Evolutionary conservation across 2,113 vertebrate genomes (phyloP), one percentile per base, ranked within the genome.

Genomic region (Odobenus rosmarus): DNA sequence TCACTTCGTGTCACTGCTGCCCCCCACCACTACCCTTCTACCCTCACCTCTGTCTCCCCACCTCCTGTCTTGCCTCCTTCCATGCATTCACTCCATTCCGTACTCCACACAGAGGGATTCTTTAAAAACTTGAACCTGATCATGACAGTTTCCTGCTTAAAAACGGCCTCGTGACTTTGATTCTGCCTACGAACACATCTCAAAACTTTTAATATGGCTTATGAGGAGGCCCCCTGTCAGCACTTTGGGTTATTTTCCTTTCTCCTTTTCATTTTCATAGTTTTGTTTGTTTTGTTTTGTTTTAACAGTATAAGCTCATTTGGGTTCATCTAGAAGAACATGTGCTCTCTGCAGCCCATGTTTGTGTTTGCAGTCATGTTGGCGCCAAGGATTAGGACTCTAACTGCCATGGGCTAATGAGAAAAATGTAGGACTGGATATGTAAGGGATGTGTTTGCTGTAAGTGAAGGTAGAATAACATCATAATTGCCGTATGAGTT

Each of bases 1-100:
- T 81, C 42, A 9, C 28, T 26, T 7, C 61, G 19, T 13, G 2
- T 33, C 39, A 31, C 74, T 53, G 9, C 46, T 4, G 2, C 15
- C 33, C 36, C 21, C 13, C 1, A 4, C 4, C 13, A 1, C 14
- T 6, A 1, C 15, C 4, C 55, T 21, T 49, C 19, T 16, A 0
- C 33, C 53, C 49, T 64, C 21, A 3, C 14, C 7, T 24, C 72
- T 12, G 2, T 39, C 42, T 46, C 76, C 53, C 16, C 0, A 7
- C n/a, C 14, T 46, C 53, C 13, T 33, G 14, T 24, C 36, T 12
- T 1, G 8, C 18, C 3, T n/a, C 49, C 26, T 18, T 71, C 21
- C 7, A 1, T 59, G 55, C 46, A 2, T 42, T 39, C 71, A 72
- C 61, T 49, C 28, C 36, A 1, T n/a, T 57, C 55, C 42, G 0